Base-by-base conservation (phyloP, 2,113 vertebrate species). In the Callocephalon fimbriatum region DNA sequence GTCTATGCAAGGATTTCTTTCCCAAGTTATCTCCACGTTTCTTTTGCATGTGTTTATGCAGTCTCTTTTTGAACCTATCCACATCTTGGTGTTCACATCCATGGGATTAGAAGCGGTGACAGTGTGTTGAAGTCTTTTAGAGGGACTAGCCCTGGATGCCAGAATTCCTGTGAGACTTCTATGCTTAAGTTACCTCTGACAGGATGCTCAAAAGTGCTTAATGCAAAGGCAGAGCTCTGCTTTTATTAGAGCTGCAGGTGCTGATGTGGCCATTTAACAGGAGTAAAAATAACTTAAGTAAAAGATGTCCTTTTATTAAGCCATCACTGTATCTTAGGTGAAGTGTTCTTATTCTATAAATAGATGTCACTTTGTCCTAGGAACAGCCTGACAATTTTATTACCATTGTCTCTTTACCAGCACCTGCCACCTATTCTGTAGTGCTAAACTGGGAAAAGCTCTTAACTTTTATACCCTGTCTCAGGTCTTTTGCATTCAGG, bases 211-310 rank as follows among this genome's bases (percentile, higher is more conserved):
- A 7, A 88, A 95, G 42, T 45, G 37, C 88, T 92, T 75, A 23
- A 61, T 17, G 2, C 9, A 35, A 80, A 89, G 65, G 25, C 68
- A 72, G 83, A 74, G 70, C 22, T 72, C 20, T 50, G 72, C 54
- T 95, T 74, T 91, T 53, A 18, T 75, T 85, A 37, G 70, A 72
- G 74, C 47, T 71, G 65, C 51, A 48, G 44, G 61, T 92, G 66
- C 76, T 91, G 84, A 94, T 68, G 15, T 4, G 56, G 65, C 44
- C 13, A 2, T 87, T 93, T 87, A 86, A 72, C 18, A 38, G 51
- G 48, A 48, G 40, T 31, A 87, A 95, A 97, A 97, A 95, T 94
- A 97, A 90, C 88, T 92, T 92, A 86, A 68, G 72, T 38, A 37
- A 72, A 81, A 89, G 37, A 29, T 76, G 56, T 76, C 44, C 88